Percentiles rank a stretch among this genome's conserved stretches.
Conservation (phyloP, 2,797 vertebrate genomes). For the Telmatherina bonti region DNA sequence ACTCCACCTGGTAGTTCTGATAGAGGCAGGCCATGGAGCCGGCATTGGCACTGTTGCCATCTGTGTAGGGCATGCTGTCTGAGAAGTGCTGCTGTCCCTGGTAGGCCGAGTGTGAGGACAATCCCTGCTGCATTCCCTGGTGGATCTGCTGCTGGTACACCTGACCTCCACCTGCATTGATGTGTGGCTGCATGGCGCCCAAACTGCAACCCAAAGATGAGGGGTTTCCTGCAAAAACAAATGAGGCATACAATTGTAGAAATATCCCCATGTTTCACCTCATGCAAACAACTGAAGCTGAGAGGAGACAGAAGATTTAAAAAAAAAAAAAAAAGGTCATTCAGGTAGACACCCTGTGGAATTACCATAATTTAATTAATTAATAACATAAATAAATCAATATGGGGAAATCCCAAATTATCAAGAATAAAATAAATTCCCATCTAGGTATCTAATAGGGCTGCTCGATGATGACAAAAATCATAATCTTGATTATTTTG, state of each 20-base stretch:
- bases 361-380: neutral
- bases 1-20: slow-evolving; percentile 94
- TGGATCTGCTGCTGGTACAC: slow-evolving; percentile 78
- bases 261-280: neutral
- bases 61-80: slow-evolving; percentile 85
- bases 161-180: slow-evolving; percentile 74
- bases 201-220: slow-evolving; percentile 88
- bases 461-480: too few species aligned
- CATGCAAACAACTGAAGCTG: neutral
- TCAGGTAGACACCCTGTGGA: neutral
- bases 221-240: slow-evolving; percentile 84
- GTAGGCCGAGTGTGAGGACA: slow-evolving; percentile 87
- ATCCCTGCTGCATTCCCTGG: slow-evolving; percentile 89
- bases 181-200: slow-evolving; percentile 88
- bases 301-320: neutral
- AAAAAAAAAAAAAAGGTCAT: neutral
- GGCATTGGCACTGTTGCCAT: slow-evolving; percentile 74
- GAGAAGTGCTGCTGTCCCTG: slow-evolving; percentile 87
- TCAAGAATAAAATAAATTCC: neutral
- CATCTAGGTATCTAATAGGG: too few species aligned
- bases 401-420: neutral
- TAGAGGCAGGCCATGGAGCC: slow-evolving; percentile 94
- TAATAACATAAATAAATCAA: neutral
- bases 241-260: neutral
- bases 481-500: too few species aligned